phyloP scores from a whole-genome alignment of 2,113 vertebrate species.

The Psilopsiagon aurifrons region DNA sequence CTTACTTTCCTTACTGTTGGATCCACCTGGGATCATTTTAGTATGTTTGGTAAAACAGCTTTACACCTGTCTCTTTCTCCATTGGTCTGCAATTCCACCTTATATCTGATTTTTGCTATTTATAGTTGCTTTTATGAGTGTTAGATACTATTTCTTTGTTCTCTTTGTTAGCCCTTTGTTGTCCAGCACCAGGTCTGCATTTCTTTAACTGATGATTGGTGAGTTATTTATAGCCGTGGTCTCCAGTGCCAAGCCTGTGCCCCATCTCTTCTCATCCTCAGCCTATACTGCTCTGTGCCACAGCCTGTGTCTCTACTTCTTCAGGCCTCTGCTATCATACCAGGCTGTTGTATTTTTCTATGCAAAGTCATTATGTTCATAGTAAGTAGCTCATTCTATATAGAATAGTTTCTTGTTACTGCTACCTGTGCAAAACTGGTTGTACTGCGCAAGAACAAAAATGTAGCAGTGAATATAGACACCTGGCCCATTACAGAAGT shows the following conservation, averaged over 20 bases:
- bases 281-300: background rate
- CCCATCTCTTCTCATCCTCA: background rate
- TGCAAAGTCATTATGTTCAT: fast-evolving
- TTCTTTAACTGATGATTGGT: background rate
- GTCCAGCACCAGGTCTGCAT: background rate
- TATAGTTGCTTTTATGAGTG: background rate
- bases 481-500: background rate
- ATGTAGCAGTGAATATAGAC: background rate
- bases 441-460: background rate
- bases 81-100: background rate
- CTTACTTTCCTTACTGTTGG: background rate
- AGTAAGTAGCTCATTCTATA: background rate
- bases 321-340: background rate
- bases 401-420: background rate
- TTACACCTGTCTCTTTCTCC: background rate
- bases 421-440: background rate
- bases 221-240: background rate
- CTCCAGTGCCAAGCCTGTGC: background rate
- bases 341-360: background rate
- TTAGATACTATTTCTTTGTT: background rate
- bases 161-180: background rate
- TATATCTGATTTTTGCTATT: background rate
- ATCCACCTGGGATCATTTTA: background rate
- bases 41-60: background rate
- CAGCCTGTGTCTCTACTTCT: background rate